Conservation (phyloP, 53 echinoderm and acorn worm species). For the Temnopleurus reevesii region DNA sequence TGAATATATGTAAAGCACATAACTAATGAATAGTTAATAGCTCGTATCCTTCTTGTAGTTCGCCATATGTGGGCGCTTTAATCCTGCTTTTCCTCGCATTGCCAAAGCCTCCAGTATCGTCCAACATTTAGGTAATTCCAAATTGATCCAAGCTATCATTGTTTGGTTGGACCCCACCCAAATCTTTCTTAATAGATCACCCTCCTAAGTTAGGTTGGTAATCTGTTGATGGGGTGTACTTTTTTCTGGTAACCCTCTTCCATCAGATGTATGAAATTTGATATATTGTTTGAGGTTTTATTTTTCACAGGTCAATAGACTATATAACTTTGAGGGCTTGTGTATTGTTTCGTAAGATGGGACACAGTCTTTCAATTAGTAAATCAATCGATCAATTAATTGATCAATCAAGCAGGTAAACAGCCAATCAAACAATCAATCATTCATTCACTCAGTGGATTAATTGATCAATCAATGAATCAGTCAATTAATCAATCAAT, state of each 20-base stretch:
- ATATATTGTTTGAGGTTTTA: background rate
- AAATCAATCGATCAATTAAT: no score
- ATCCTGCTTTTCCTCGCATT: background rate
- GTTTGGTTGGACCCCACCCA: constrained; percentile 24
- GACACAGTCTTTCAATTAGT: no score
- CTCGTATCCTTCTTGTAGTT: background rate
- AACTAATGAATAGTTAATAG: background rate
- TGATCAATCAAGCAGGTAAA: no score
- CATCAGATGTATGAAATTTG: background rate
- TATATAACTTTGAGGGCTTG: no score
- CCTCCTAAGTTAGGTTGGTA: background rate
- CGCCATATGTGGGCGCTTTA: background rate
- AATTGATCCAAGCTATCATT: constrained; percentile 39
- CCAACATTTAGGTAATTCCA: constrained; percentile 17
- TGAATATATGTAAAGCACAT: no score
- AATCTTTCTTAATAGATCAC: background rate
- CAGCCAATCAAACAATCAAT: no score
- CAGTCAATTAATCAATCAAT: no score
- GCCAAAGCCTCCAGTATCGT: background rate
- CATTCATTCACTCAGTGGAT: no score
- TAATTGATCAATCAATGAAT: no score
- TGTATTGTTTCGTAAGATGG: no score
- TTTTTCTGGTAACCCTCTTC: background rate
- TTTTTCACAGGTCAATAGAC: no score
- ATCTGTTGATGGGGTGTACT: background rate